phyloP scores from a whole-genome alignment of 2,113 vertebrate species.

The Rhombomys opimus region DNA sequence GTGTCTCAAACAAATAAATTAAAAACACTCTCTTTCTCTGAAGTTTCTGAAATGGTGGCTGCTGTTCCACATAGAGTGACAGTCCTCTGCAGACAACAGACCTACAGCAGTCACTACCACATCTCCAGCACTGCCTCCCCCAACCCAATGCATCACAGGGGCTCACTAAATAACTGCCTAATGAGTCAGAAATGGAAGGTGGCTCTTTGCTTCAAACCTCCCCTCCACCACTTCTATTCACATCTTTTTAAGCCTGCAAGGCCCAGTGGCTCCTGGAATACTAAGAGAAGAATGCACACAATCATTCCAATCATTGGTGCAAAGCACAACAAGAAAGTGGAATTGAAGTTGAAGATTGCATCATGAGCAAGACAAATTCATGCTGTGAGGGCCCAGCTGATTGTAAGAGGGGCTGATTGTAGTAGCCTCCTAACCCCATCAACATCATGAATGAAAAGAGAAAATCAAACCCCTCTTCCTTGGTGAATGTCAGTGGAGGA shows the following conservation, averaged over 20 bases:
- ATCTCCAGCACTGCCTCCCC: neutral
- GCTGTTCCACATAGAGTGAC: neutral
- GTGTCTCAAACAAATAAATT: neutral
- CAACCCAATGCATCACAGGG: neutral
- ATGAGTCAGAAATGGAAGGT: neutral
- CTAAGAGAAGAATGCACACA: neutral
- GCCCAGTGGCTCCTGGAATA: neutral
- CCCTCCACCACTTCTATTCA: neutral
- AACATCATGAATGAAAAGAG: neutral
- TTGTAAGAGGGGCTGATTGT: neutral
- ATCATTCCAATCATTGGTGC: neutral
- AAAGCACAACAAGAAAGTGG: neutral
- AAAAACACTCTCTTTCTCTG: neutral
- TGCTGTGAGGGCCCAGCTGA: neutral
- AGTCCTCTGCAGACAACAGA: neutral
- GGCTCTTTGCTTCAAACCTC: too few species aligned
- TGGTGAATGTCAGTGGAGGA: neutral
- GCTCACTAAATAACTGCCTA: neutral
- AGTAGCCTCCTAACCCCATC: neutral
- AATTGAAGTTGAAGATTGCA: constrained; percentile 18
- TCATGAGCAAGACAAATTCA: neutral
- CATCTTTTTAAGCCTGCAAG: neutral
- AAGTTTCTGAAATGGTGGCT: neutral
- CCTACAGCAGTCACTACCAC: too few species aligned
- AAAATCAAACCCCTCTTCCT: neutral